Evolutionary conservation across 2,113 vertebrate genomes (phyloP).

Genomic region (Phrynosoma blainvillii): DNA sequence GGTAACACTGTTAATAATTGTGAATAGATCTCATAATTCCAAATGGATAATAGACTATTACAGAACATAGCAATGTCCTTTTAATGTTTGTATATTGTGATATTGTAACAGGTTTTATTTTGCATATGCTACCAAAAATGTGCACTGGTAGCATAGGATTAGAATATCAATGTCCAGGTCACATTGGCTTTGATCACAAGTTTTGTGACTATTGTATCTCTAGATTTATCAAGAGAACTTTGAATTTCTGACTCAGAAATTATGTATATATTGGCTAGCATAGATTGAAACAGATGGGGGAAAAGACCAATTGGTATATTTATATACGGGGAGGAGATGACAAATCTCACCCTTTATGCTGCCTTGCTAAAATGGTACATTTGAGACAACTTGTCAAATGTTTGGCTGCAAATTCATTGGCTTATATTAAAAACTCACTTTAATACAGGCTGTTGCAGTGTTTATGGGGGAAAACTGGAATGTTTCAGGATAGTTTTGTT

Average conservation of each 20-base stretch:
- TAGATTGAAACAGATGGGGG: conserved; percentile 18
- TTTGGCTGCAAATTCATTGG: conserved; percentile 21
- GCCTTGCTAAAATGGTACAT: conserved; percentile 48
- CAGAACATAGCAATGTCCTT: conserved; percentile 19
- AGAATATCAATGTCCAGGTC: conserved; percentile 60
- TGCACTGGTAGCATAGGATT: conserved; percentile 56
- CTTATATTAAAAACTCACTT: neutral
- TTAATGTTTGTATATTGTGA: conserved; percentile 54
- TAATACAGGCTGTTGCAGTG: conserved; percentile 52
- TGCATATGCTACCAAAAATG: conserved; percentile 55
- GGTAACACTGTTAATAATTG: conserved; percentile 71
- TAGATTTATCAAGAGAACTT: conserved; percentile 64
- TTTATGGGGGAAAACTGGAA: conserved; percentile 77
- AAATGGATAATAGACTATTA: conserved; percentile 44
- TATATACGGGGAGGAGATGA: conserved; percentile 46
- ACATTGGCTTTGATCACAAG: conserved; percentile 66
- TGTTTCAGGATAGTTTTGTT: conserved; percentile 68
- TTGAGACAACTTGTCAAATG: conserved; percentile 41
- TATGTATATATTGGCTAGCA: conserved; percentile 49
- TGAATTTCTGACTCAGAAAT: conserved; percentile 54
- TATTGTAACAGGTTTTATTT: conserved; percentile 48
- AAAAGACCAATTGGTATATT: neutral
- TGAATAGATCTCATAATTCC: conserved; percentile 60
- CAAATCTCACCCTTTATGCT: neutral
- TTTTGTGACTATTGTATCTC: conserved; percentile 67